phyloP scores from a whole-genome alignment of 2,888 invertebrate species.

The Metallyticus violacea region DNA sequence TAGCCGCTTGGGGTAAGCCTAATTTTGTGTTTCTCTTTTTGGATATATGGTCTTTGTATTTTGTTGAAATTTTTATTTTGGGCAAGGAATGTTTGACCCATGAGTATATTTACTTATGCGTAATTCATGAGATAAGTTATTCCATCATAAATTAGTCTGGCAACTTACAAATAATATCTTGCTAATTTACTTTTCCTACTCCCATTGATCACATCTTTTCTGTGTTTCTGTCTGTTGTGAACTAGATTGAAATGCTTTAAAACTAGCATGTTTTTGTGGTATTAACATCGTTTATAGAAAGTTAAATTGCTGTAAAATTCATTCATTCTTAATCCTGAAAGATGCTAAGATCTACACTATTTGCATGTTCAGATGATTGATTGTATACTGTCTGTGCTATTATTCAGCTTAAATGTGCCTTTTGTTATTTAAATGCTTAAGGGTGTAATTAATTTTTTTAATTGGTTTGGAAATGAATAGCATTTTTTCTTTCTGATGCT shows the following conservation, averaged over 20 bases:
- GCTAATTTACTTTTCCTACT: not conserved
- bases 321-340: not conserved
- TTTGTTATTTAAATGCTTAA: not conserved
- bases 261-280: not conserved
- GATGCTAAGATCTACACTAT: not conserved
- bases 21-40: not conserved
- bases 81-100: not conserved
- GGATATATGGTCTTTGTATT: not conserved
- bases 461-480: not conserved
- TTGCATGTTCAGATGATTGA: not conserved
- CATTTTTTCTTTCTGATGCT: not conserved
- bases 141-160: not conserved
- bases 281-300: not conserved
- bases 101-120: not conserved
- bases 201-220: not conserved
- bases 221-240: not conserved
- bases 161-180: not conserved
- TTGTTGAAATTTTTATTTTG: not conserved
- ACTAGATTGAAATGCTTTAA: not conserved
- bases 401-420: not conserved
- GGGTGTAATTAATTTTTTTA: not conserved
- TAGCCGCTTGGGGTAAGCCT: not conserved
- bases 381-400: not conserved
- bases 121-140: not conserved
- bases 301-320: not conserved